Evolutionary conservation across 1,140 invertebrate genomes (phyloP).

Genomic region (Oppia nitens): DNA sequence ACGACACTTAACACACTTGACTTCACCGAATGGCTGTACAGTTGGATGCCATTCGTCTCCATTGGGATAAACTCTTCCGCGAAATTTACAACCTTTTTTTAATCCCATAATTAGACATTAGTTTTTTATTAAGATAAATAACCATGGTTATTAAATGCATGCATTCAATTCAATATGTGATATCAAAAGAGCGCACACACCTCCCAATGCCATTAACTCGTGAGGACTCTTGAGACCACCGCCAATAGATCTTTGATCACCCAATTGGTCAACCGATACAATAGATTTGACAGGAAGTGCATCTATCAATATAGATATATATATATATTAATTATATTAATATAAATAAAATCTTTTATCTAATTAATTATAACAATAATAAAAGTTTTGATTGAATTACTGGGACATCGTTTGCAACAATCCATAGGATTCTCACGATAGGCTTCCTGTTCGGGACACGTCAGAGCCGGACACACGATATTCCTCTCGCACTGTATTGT

Average conservation of each 20-base stretch:
- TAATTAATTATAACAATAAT: background rate
- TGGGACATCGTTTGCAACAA: conserved; percentile 57
- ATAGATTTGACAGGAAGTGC: conserved; percentile 9
- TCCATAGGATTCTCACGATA: conserved; percentile 49
- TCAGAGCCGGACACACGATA: conserved; percentile 49
- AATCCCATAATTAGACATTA: too few species aligned
- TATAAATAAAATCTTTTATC: too few species aligned
- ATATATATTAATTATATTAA: background rate
- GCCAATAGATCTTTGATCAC: conserved; percentile 5
- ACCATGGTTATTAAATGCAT: too few species aligned
- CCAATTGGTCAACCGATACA: conserved; percentile 10
- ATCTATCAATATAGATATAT: conserved; percentile 5
- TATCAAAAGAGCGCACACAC: conserved; percentile 31
- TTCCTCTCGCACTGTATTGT: conserved; percentile 50
- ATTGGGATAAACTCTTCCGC: conserved; percentile 46
- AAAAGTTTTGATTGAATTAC: conserved; percentile 13
- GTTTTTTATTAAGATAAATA: too few species aligned
- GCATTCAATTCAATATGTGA: too few species aligned
- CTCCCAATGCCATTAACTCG: conserved; percentile 52
- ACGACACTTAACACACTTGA: conserved; percentile 65
- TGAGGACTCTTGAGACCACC: conserved; percentile 8
- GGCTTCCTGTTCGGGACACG: conserved; percentile 49
- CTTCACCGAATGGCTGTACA: conserved; percentile 53
- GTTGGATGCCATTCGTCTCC: conserved; percentile 69
- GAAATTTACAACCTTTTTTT: conserved; percentile 23